phyloP scores from a whole-genome alignment of 1,140 invertebrate species.

The Drosophila kikkawai region DNA sequence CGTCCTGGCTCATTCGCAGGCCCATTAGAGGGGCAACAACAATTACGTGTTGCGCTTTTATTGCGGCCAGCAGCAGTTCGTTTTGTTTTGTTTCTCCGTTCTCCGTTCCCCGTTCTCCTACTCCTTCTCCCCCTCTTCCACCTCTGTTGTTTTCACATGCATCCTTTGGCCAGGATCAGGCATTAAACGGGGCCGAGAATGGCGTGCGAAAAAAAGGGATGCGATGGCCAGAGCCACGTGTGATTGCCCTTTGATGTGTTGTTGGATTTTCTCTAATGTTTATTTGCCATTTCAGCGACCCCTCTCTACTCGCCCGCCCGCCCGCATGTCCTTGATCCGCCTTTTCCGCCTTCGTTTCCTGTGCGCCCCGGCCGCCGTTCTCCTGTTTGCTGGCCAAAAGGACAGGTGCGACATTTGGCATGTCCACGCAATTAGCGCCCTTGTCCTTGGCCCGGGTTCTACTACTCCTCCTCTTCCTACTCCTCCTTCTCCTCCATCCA shows the following conservation, averaged over 20 bases:
- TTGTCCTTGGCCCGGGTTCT: constrained; percentile 22
- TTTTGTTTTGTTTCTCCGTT: constrained; percentile 8
- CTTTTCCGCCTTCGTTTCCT: constrained; percentile 23
- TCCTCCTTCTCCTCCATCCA: no score
- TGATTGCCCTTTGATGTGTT: constrained; percentile 64
- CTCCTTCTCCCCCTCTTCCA: not conserved
- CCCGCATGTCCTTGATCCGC: constrained; percentile 15
- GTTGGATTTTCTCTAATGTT: constrained; percentile 69
- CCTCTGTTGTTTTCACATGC: constrained; percentile 9
- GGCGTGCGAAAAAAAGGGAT: constrained; percentile 38
- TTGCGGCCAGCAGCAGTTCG: constrained; percentile 40
- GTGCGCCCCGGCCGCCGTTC: not conserved
- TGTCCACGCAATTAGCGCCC: constrained; percentile 75
- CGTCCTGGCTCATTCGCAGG: not conserved
- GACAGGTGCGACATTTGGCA: constrained; percentile 77
- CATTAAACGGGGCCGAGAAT: not conserved
- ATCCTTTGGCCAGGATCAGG: constrained; percentile 37
- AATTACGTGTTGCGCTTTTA: constrained; percentile 80
- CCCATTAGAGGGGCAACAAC: constrained; percentile 49
- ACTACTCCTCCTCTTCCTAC: not conserved
- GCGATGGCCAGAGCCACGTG: constrained; percentile 33
- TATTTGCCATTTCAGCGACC: constrained; percentile 65
- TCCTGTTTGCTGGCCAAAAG: constrained; percentile 36
- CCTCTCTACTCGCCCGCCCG: not conserved
- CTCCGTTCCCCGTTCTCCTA: not conserved